phyloP scores from a whole-genome alignment of 2,797 vertebrate genomes.

The Phoeniculus purpureus region DNA sequence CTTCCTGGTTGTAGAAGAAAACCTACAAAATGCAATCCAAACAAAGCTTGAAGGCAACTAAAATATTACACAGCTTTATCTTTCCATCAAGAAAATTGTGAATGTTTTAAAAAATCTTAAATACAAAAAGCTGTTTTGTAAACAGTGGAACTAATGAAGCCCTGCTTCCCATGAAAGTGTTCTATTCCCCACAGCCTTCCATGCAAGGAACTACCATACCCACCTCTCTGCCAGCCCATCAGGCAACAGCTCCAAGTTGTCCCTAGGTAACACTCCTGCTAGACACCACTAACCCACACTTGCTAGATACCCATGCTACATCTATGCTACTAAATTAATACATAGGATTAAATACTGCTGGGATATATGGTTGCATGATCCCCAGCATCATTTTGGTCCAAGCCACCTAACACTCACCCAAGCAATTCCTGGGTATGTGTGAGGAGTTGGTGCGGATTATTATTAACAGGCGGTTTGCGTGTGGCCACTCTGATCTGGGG shows the following conservation, averaged over 20 bases:
- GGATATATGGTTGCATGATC: rapidly evolving
- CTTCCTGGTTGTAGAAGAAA: neutral
- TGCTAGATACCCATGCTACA: neutral
- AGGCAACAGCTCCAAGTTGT: neutral
- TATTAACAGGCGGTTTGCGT: neutral
- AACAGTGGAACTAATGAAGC: constrained; percentile 5
- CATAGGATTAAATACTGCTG: neutral
- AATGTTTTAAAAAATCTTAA: neutral
- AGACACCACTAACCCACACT: neutral
- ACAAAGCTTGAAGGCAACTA: constrained; percentile 30
- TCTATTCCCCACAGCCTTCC: neutral
- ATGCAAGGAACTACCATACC: rapidly evolving
- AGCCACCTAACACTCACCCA: neutral
- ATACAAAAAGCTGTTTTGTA: constrained; percentile 11
- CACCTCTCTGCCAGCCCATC: rapidly evolving
- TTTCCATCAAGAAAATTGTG: constrained; percentile 25
- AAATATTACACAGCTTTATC: constrained; percentile 19
- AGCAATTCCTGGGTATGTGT: neutral
- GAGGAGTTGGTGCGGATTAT: neutral
- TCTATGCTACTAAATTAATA: neutral
- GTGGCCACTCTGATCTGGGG: neutral
- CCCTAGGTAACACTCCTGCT: neutral
- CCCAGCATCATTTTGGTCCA: neutral
- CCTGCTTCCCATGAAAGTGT: neutral
- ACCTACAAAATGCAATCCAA: constrained; percentile 21